Evolutionary conservation across 2,797 vertebrate species (phyloP).

Genomic region (Mus minutoides): DNA sequence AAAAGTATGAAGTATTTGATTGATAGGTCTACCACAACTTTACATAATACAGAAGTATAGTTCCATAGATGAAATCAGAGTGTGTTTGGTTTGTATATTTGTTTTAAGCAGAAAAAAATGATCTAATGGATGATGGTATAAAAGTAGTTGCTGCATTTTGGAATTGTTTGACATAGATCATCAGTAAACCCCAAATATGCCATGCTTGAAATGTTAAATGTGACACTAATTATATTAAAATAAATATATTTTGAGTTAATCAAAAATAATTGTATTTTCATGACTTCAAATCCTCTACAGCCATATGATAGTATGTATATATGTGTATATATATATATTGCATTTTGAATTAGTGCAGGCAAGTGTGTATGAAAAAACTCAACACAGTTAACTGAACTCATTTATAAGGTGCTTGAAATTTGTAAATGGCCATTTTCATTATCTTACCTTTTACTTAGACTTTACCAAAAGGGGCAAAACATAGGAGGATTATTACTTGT

Average conservation of each 20-base stretch:
- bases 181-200: not conserved
- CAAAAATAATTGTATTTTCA: slow-evolving; percentile 8
- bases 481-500: not conserved
- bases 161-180: not conserved
- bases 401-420: not conserved
- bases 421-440: slow-evolving; percentile 4
- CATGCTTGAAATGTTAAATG: not conserved
- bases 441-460: not conserved
- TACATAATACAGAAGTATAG: not conserved
- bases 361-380: not conserved
- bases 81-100: not conserved
- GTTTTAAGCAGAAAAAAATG: not conserved
- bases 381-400: not conserved
- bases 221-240: not conserved
- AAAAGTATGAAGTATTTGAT: not conserved
- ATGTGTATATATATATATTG: no score
- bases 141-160: not conserved
- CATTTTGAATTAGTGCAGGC: not conserved
- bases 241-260: not conserved
- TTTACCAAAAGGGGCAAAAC: not conserved
- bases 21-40: not conserved
- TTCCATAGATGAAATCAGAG: not conserved
- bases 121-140: not conserved
- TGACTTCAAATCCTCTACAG: not conserved
- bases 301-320: not conserved